Evolutionary conservation across 2,888 invertebrate genomes (phyloP).

Genomic region (Chirona hameri): DNA sequence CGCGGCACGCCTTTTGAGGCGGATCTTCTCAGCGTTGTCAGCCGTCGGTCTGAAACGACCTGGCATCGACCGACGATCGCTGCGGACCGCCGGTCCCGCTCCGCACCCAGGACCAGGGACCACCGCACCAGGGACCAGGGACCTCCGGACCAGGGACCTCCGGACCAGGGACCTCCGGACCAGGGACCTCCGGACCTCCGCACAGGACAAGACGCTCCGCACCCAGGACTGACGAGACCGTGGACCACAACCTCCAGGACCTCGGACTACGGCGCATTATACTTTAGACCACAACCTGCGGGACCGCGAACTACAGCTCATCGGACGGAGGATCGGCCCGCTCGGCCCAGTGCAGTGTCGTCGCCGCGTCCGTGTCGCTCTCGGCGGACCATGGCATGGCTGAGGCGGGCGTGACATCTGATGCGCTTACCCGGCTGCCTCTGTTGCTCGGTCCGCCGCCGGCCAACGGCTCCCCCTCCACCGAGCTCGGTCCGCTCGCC

Average conservation of each 20-base stretch:
- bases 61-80: too few relatives aligned
- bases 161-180: too few relatives aligned
- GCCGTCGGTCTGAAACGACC: too few relatives aligned
- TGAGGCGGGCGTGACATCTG: neutral
- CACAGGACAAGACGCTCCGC: too few relatives aligned
- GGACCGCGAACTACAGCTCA: neutral
- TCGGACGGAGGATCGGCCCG: neutral
- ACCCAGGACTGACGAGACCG: too few relatives aligned
- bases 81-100: too few relatives aligned
- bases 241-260: neutral
- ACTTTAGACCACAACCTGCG: neutral
- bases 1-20: too few relatives aligned
- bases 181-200: too few relatives aligned
- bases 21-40: too few relatives aligned
- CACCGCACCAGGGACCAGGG: too few relatives aligned
- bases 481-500: neutral
- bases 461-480: neutral
- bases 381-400: conserved; percentile 5
- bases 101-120: too few relatives aligned
- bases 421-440: neutral
- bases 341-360: neutral
- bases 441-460: neutral
- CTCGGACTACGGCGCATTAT: neutral
- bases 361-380: neutral
- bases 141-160: too few relatives aligned